Conservation (phyloP, 2,113 vertebrate species). For the Gadus chalcogrammus region DNA sequence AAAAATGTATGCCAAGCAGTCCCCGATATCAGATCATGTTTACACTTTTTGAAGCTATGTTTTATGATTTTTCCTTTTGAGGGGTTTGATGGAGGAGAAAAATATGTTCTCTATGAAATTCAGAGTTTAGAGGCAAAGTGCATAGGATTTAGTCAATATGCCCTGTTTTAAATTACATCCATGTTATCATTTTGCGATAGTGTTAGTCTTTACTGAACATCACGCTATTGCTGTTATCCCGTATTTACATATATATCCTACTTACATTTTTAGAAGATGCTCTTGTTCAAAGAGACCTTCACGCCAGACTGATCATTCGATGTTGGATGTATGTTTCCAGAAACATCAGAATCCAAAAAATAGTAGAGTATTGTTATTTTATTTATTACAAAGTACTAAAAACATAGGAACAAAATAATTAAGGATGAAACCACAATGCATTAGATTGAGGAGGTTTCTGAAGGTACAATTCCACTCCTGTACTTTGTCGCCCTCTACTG, state of each 20-base stretch:
- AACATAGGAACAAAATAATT: neutral
- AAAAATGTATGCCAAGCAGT: conserved; percentile 53
- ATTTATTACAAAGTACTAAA: neutral
- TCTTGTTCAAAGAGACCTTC: no score
- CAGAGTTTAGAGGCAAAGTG: conserved; percentile 23
- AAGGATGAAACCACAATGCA: neutral
- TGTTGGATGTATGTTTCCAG: no score
- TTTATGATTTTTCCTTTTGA: conserved; percentile 52
- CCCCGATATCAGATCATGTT: conserved; percentile 49
- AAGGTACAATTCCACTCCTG: neutral
- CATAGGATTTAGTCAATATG: no score
- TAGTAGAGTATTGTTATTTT: no score
- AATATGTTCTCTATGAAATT: conserved; percentile 29
- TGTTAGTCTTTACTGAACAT: no score
- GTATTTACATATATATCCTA: no score
- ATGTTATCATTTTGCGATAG: no score
- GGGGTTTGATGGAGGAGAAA: conserved; percentile 10
- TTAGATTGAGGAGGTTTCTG: neutral
- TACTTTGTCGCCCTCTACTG: conserved; percentile 63
- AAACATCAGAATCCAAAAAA: no score
- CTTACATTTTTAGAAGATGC: no score
- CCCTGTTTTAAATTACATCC: no score
- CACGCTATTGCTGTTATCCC: no score
- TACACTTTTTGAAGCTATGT: conserved; percentile 47
- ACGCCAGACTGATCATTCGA: no score